A percentile compares a stretch with the other conserved stretches of the same genome.
phyloP scores from a whole-genome alignment of 2,113 vertebrate genomes.

The Motacilla alba region DNA sequence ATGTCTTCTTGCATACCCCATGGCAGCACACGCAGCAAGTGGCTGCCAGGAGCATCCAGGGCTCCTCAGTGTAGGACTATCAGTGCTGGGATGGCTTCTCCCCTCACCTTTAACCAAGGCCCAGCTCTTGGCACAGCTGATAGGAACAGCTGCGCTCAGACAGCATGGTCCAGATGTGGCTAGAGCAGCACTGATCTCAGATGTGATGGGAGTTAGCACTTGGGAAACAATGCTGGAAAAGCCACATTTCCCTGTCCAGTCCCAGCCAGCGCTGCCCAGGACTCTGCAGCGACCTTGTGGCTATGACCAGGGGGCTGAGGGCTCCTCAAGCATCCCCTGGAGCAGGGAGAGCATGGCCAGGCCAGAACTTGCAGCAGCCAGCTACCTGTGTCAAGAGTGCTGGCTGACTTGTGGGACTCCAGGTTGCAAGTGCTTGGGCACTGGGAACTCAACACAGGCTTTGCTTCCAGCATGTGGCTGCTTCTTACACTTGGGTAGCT shows the following conservation, averaged over 20 bases:
- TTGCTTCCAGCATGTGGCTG: rapidly evolving
- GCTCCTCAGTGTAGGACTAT: not conserved
- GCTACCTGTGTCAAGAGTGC: too few species aligned
- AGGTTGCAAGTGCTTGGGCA: not conserved
- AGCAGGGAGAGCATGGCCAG: not conserved
- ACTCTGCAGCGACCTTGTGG: not conserved
- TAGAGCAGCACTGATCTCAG: not conserved
- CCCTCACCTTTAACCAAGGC: not conserved
- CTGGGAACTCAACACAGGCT: not conserved
- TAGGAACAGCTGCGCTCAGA: rapidly evolving
- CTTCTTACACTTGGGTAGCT: not conserved
- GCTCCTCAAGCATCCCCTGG: not conserved
- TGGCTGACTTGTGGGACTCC: not conserved
- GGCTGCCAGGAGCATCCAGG: not conserved
- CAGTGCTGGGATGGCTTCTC: not conserved
- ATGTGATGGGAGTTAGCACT: rapidly evolving
- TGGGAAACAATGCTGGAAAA: not conserved
- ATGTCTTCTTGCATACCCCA: not conserved
- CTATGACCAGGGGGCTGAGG: not conserved
- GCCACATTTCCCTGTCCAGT: not conserved
- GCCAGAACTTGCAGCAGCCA: not conserved
- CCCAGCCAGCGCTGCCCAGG: not conserved
- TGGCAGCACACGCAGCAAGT: rapidly evolving
- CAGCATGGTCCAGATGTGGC: not conserved
- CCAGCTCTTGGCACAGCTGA: not conserved